Evolutionary conservation across 2,113 vertebrate species (phyloP).

Genomic region (Myotis davidii): DNA sequence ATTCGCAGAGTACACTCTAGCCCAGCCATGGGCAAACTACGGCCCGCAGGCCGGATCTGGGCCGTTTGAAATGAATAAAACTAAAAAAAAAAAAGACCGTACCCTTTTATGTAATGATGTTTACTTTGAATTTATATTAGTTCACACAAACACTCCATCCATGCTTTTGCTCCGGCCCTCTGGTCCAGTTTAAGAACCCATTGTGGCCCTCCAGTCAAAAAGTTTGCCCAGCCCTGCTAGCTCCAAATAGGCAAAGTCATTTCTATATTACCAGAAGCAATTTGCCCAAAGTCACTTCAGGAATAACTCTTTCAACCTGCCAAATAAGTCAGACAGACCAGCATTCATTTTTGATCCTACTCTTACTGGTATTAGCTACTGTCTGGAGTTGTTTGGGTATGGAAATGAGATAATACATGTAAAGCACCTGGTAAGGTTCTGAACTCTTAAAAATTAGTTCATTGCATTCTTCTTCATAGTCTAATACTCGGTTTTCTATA

Average conservation of each 20-base stretch:
- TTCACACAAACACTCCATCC: too few relatives aligned
- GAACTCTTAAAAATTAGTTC: not conserved
- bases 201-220: too few relatives aligned
- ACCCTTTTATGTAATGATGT: too few relatives aligned
- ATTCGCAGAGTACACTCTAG: not conserved
- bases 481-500: not conserved
- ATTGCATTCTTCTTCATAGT: not conserved
- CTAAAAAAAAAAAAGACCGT: too few relatives aligned
- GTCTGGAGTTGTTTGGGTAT: not conserved
- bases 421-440: not conserved
- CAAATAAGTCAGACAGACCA: not conserved
- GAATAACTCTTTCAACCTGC: not conserved
- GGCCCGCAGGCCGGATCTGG: too few relatives aligned
- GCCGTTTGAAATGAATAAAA: too few relatives aligned
- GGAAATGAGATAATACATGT: not conserved
- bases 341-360: not conserved
- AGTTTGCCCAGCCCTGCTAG: too few relatives aligned
- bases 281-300: not conserved
- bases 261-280: not conserved
- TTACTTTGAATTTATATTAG: too few relatives aligned
- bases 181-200: too few relatives aligned
- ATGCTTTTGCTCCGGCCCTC: too few relatives aligned
- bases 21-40: too few relatives aligned
- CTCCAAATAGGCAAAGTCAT: not conserved
- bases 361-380: not conserved